phyloP scores from a whole-genome alignment of 2,797 vertebrate genomes.

The Spinibarbus caldwelli region DNA sequence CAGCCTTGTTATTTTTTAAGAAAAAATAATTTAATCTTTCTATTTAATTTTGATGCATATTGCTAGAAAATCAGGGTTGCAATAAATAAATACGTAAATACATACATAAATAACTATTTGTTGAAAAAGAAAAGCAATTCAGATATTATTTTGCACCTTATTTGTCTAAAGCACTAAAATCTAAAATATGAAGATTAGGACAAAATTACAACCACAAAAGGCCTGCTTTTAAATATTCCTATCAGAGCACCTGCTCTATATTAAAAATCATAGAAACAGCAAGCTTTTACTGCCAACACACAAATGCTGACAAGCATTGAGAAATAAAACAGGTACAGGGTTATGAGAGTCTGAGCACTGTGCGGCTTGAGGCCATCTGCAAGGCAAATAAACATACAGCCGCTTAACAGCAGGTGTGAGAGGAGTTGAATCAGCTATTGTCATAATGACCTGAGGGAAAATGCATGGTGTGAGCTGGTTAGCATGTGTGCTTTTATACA shows the following conservation, averaged over 20 bases:
- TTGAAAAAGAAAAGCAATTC: too few species aligned
- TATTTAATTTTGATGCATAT: not conserved
- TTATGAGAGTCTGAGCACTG: conserved; percentile 11
- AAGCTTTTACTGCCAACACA: not conserved
- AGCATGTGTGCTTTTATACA: not conserved
- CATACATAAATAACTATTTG: too few species aligned
- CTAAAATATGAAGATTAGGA: not conserved
- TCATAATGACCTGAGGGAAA: conserved; percentile 42
- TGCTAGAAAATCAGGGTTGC: not conserved
- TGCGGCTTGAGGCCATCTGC: conserved; percentile 36
- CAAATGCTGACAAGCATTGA: conserved; percentile 22
- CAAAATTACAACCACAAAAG: not conserved
- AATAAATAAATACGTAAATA: too few species aligned
- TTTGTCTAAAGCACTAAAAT: not conserved
- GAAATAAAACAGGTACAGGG: not conserved
- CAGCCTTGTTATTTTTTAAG: not conserved
- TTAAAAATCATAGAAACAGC: not conserved
- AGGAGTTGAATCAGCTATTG: conserved; percentile 48
- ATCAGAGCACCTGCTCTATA: conserved; percentile 18
- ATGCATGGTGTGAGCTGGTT: conserved; percentile 6
- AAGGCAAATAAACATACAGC: conserved; percentile 50
- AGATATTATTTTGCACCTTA: not conserved
- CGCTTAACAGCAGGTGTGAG: conserved; percentile 40
- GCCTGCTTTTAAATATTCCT: not conserved
- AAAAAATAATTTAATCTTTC: not conserved